Evolutionary conservation across 1,140 invertebrate genomes (phyloP).

Genomic region (Drosophila serrata): DNA sequence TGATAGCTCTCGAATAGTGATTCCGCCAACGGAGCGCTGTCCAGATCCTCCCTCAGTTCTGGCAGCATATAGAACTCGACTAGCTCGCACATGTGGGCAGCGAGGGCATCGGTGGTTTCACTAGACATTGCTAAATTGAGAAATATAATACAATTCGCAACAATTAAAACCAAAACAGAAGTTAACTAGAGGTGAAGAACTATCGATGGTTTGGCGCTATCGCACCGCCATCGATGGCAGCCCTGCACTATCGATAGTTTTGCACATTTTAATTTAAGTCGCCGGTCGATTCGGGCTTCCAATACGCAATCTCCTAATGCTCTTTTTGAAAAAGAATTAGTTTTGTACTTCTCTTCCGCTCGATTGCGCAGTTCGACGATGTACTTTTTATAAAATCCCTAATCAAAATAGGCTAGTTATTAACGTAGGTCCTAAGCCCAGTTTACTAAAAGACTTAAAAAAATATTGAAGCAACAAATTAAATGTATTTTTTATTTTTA

Average conservation of each 20-base stretch:
- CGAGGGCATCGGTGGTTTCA: conserved; percentile 23
- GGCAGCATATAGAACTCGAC: conserved; percentile 68
- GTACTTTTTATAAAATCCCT: conserved; percentile 64
- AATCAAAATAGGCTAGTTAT: conserved; percentile 61
- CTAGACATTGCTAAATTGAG: conserved; percentile 10
- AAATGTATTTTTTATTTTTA: too few species aligned
- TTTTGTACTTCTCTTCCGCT: conserved; percentile 38
- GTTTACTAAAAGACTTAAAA: too few species aligned
- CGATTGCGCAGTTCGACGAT: conserved; percentile 42
- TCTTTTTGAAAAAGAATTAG: conserved; percentile 55
- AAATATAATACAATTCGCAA: not conserved
- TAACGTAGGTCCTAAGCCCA: conserved; percentile 28
- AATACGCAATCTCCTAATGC: conserved; percentile 39
- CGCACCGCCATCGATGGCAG: too few species aligned
- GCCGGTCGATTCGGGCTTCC: conserved; percentile 72
- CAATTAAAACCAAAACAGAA: conserved; percentile 10
- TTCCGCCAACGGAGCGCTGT: conserved; percentile 35
- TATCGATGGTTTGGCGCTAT: too few species aligned
- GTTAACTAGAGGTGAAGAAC: too few species aligned
- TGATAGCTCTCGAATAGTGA: conserved; percentile 56
- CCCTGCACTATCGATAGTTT: too few species aligned
- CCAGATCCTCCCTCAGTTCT: conserved; percentile 50
- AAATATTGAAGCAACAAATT: too few species aligned
- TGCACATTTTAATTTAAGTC: too few species aligned
- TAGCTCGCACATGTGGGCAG: conserved; percentile 45